These are phyloP conservation scores for Contarinia nasturtii DNA, from an alignment of 1,140 invertebrate species.

Conservation along the genomic window DNA sequence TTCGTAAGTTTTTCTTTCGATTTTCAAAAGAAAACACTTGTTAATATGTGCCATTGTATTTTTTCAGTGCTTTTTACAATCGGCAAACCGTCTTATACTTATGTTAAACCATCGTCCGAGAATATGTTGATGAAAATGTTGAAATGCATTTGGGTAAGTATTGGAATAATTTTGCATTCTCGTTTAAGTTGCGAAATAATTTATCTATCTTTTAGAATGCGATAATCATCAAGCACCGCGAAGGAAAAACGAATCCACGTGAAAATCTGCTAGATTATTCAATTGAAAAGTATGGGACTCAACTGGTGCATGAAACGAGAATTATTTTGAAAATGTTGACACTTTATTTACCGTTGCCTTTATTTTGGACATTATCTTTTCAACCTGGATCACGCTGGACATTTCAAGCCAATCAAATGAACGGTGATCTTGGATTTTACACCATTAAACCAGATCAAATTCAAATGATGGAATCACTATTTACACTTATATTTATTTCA, in stretches of 20 bases:
- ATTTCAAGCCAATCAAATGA: conserved; percentile 46
- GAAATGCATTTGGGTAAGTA: conserved; percentile 41
- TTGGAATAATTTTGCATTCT: not conserved
- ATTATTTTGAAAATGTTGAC: conserved; percentile 30
- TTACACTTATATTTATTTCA: conserved; percentile 56
- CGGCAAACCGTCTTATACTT: not conserved
- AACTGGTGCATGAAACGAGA: conserved; percentile 24
- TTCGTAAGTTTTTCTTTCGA: conserved; percentile 32
- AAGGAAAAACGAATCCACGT: not conserved
- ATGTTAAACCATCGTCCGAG: conserved; percentile 37
- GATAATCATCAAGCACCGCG: not conserved
- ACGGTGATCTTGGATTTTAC: conserved; percentile 36
- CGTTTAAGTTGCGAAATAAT: not conserved
- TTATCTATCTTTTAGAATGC: not conserved
- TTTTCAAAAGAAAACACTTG: not conserved
- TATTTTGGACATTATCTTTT: conserved; percentile 50
- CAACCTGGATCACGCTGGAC: conserved; percentile 38
- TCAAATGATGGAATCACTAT: too few relatives aligned
- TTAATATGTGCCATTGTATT: not conserved
- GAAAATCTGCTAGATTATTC: conserved; percentile 4
- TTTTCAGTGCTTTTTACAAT: not conserved
- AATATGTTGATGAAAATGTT: conserved; percentile 57
- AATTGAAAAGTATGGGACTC: conserved; percentile 1
- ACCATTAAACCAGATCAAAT: conserved; percentile 47
- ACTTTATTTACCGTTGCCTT: conserved; percentile 41